Evolutionary conservation across 1,140 invertebrate genomes (phyloP), one percentile per base, ranked within the genome.

Genomic region (Heliconius hewitsoni): DNA sequence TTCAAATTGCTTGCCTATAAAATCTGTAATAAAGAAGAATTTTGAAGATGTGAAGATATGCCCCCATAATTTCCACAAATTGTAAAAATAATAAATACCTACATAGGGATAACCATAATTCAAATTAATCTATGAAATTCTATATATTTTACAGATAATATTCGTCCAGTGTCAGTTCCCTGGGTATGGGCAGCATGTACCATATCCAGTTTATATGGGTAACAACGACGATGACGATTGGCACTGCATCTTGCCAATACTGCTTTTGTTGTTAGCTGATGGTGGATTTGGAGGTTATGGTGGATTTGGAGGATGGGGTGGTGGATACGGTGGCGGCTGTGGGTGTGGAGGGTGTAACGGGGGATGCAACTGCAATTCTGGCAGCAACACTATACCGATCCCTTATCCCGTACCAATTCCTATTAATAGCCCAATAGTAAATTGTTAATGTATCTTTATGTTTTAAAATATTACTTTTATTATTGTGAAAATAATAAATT

Each of bases 381-480:
- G 83, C 16, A 79, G 80, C 30, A 85, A 84, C 37, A 77, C 46
- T 11, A 86, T 90, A 70, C 86, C 88, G 0, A 86, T 90, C 73
- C 88, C 90, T 1, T 91, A 87, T 74, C 88, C 90, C 0, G 87
- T 90, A 71, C 85, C 89, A 0, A 82, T 87, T 39, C 83, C 82
- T 46, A 81, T 85, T 18, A 85, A 83, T 73, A 82, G 66, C 74
- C 84, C 85, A 9, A 80, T 87, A 34, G 71, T 72, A 39, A 72
- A 72, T 42, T n/a, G 2, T 72, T 72, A 66, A 42, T 42, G 39
- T 71, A 23, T 70, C 11, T 11, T 71, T 39, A 37, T 79, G 18
- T 52, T 78, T 42, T 57, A 23, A 1, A 57, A 57, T 11, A n/a
- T 23, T 11, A 57, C 2, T 4, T 57, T 19, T 19, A 52, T 19